A percentile compares a stretch with the other conserved stretches of the same genome.
Evolutionary conservation across 1,140 invertebrate species (phyloP).

Genomic region (Phymastichus coffea): DNA sequence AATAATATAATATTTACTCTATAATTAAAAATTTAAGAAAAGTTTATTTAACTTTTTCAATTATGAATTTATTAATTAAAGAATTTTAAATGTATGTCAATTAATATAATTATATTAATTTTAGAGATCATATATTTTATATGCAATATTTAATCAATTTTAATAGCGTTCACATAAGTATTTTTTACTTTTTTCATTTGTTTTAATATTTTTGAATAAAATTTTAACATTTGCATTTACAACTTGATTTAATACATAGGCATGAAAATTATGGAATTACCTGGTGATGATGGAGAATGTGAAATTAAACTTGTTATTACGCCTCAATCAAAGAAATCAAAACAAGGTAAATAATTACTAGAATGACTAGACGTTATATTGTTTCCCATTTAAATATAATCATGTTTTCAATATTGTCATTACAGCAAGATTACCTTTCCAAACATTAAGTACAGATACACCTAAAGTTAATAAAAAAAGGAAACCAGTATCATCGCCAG

Average conservation of each 20-base stretch:
- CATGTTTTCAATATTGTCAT: constrained; percentile 26
- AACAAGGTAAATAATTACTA: constrained; percentile 44
- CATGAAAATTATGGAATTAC: constrained; percentile 19
- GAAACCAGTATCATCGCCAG: constrained; percentile 39
- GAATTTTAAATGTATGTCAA: too few species aligned
- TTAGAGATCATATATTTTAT: too few species aligned
- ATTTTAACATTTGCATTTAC: too few species aligned
- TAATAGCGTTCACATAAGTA: too few species aligned
- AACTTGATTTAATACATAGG: too few species aligned
- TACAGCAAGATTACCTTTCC: constrained; percentile 49
- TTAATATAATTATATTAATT: too few species aligned
- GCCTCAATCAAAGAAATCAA: constrained; percentile 42
- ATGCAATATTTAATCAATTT: too few species aligned
- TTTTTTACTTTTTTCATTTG: not conserved
- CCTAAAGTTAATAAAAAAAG: constrained; percentile 45
- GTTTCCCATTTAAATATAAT: constrained; percentile 9
- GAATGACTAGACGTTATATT: not conserved
- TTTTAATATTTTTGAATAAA: too few species aligned
- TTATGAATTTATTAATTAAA: not conserved
- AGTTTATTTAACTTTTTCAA: constrained; percentile 6
- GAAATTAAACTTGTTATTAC: constrained; percentile 19
- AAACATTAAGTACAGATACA: constrained; percentile 39
- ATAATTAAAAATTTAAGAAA: too few species aligned
- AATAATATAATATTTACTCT: not conserved
- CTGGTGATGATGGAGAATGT: constrained; percentile 8